These are phyloP conservation scores for Rhagologus leucostigma DNA, from an alignment of 2,113 vertebrate genomes.

Conservation along the genomic window DNA sequence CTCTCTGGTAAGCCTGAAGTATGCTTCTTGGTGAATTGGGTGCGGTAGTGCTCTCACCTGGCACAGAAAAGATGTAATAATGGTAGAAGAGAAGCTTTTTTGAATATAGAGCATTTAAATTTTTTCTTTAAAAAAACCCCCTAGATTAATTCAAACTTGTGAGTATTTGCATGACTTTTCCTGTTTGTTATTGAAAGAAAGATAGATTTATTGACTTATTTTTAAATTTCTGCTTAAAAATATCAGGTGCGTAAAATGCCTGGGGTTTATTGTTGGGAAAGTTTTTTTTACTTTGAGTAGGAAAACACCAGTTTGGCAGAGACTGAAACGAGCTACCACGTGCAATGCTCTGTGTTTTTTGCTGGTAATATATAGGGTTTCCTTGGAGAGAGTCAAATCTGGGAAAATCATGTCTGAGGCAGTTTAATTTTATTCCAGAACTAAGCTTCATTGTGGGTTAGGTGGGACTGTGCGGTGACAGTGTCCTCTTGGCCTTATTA, in stretches of 20 bases:
- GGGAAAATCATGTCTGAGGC: not conserved
- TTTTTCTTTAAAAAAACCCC: not conserved
- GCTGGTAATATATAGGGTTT: not conserved
- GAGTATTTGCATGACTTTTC: not conserved
- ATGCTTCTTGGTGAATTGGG: not conserved
- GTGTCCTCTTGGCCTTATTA: too few relatives aligned
- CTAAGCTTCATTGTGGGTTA: not conserved
- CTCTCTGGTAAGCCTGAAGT: not conserved
- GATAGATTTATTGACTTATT: not conserved
- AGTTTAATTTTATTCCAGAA: not conserved
- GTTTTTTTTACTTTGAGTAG: not conserved
- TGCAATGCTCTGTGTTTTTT: not conserved
- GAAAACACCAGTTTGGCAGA: not conserved
- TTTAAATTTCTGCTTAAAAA: not conserved
- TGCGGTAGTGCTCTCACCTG: not conserved
- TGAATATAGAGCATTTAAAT: rapidly evolving
- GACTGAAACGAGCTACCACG: not conserved
- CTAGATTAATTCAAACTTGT: not conserved
- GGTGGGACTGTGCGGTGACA: rapidly evolving
- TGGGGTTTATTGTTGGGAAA: not conserved
- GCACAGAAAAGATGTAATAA: not conserved
- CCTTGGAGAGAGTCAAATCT: not conserved
- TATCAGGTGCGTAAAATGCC: not conserved
- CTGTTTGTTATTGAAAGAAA: not conserved
- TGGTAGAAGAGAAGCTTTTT: not conserved